Evolutionary conservation across 2,888 invertebrate species (phyloP).

Genomic region (Nymphalis urticae): DNA sequence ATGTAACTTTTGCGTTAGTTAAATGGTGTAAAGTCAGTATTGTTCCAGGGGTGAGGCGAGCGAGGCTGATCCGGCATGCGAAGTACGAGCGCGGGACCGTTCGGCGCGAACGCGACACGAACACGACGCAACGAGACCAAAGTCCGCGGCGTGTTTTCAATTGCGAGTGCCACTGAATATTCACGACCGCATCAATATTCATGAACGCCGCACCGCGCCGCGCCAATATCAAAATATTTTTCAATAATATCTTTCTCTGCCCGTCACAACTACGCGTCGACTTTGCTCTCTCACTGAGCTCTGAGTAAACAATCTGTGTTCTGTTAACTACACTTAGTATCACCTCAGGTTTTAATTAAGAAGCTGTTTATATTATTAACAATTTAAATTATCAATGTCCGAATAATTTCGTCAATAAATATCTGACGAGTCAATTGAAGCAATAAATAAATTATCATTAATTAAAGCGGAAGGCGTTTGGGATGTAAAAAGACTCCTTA

Average conservation of each 20-base stretch:
- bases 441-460: neutral
- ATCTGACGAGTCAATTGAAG: constrained; percentile 7
- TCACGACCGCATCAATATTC: constrained; percentile 71
- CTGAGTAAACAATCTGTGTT: neutral
- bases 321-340: neutral
- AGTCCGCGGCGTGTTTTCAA: constrained; percentile 62
- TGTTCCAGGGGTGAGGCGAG: too few relatives aligned
- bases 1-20: too few relatives aligned
- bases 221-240: constrained; percentile 44
- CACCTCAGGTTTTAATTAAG: neutral
- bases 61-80: neutral
- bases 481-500: neutral
- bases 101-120: constrained; percentile 9
- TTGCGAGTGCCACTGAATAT: constrained; percentile 67
- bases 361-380: constrained; percentile 5
- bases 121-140: constrained; percentile 10
- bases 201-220: constrained; percentile 52
- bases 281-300: constrained; percentile 17
- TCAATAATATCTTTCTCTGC: constrained; percentile 42
- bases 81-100: neutral
- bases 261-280: constrained; percentile 29
- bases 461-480: neutral
- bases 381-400: neutral
- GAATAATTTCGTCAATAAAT: neutral
- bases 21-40: too few relatives aligned